A percentile compares a stretch with the other conserved stretches of the same genome.
Conservation (phyloP, 2,113 vertebrate species). For the Cyprinodon brontotheroides region DNA sequence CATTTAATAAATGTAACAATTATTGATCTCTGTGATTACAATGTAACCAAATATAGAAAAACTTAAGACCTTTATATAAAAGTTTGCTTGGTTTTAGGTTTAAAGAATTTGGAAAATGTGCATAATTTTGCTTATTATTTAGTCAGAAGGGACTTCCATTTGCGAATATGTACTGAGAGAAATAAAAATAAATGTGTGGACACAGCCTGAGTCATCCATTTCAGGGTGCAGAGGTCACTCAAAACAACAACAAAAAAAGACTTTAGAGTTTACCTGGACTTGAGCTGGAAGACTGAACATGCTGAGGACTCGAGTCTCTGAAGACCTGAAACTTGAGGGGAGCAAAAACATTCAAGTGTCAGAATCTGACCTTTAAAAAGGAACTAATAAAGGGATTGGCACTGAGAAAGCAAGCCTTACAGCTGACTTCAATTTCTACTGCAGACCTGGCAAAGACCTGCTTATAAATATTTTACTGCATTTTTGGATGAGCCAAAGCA, state of each 20-base stretch:
- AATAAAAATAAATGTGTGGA: not conserved
- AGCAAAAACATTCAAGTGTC: slow-evolving; percentile 11
- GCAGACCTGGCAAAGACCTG: not conserved
- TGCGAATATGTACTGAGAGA: not conserved
- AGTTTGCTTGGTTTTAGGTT: no score
- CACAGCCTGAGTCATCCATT: not conserved
- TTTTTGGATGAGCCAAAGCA: not conserved
- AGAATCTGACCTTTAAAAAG: slow-evolving; percentile 1
- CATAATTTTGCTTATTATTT: not conserved
- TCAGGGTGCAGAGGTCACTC: not conserved
- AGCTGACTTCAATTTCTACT: slow-evolving; percentile 6
- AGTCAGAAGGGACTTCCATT: not conserved
- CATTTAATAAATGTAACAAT: no score
- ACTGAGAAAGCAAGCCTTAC: not conserved
- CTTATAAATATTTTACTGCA: not conserved
- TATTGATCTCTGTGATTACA: no score
- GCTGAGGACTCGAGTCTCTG: not conserved
- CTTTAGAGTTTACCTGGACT: not conserved
- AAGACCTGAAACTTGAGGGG: not conserved
- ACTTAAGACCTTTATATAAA: not conserved
- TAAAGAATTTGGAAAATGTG: not conserved
- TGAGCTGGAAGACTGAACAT: not conserved
- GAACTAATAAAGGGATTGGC: not conserved
- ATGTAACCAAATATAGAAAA: no score
- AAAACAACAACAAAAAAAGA: not conserved